Base-by-base conservation (phyloP, 1,140 invertebrate species). In the Drosophila repleta region DNA sequence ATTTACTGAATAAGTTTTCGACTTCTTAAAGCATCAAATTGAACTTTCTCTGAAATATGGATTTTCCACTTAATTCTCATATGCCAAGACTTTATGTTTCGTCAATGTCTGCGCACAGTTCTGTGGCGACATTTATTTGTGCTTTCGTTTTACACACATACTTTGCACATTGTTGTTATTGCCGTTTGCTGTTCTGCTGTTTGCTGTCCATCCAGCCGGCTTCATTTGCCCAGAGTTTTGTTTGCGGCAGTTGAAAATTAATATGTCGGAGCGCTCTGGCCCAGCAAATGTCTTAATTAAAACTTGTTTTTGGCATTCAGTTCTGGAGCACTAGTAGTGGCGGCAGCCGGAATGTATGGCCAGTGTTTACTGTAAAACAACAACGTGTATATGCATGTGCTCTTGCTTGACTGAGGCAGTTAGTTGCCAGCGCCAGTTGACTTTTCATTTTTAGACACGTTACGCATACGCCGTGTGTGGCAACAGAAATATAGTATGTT, bases 261-360 rank as follows among this genome's bases (percentile, higher is more conserved):
- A 84, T 87, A 87, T 84, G 82, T 87, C 74, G 58, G 62, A 53
- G 61, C 74, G 81, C 69, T 71, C 61, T 83, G 74, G 81, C 67
- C 74, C 82, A 74, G 74, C 74, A 87, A 84, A 74, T 87, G 82
- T 84, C 81, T 81, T 87, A 84, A 84, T 87, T 84, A 87, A 84
- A 84, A 84, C 74, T 84, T 84, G 71, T 87, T 74, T 85, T 85
- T 53, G 76, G 60, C 61, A 53, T 79, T 60, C 65, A 29, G 32
- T 61, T 72, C 64, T 37, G 61, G 53, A 58, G 52, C 46, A 46
- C 37, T 39, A n/a, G 13, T 15, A 43, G 68, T 52, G 53, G 61
- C 46, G 29, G 68, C 62, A 46, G 61, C 37, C 29, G 37, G 39
- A 72, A 67, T 60, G 53, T 53, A 35, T n/a, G 11, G 18, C 32